Base-by-base conservation (phyloP, 2,888 invertebrate genomes). In the Lithophane leautieri region DNA sequence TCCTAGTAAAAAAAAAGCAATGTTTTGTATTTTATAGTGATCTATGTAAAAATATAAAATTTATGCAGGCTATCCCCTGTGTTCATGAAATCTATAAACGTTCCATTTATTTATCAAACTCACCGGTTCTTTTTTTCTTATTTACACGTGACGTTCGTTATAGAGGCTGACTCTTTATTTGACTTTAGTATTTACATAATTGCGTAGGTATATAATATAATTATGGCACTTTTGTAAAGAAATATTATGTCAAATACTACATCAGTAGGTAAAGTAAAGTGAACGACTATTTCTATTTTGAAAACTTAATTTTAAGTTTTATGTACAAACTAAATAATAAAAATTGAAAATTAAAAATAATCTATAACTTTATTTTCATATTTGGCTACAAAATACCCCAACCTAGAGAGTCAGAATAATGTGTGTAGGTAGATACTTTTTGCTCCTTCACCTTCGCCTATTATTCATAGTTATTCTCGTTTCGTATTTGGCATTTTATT, bases 11-110 rank as follows among this genome's bases (percentile, higher is more conserved):
- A 52, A 44, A 22, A 22, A 70, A 25, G n/a, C 34, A 58, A 25
- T 67, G 66, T 80, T 82, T 80, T 82, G 82, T 71, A 82, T 82
- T 78, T 82, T 68, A 71, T 68, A 80, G 78, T 50, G 54, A 80
- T 78, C 68, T 68, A 80, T 82, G 78, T 82, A 58, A 78, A 78
- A 54, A 62, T 82, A 73, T 62, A 9, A 61, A 65, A 72, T 69
- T 12, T 80, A 80, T 34, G 25, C 63, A 71, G 83, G 63, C 56
- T 73, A 68, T 44, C n/a, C 40, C 58, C 25, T 28, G n/a, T 69
- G 62, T 28, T 73, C 79, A 52, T 70, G 56, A 79, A 74, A 69
- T 73, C 34, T 50, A 47, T 62, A 79, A 73, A 66, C 56, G 62
- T 47, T 83, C 56, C 70, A 83, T 83, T 47, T 50, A 74, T 82